These are phyloP conservation scores for Macroteleia sp. DNA, from an alignment of 2,888 invertebrate species.

Conservation along the genomic window DNA sequence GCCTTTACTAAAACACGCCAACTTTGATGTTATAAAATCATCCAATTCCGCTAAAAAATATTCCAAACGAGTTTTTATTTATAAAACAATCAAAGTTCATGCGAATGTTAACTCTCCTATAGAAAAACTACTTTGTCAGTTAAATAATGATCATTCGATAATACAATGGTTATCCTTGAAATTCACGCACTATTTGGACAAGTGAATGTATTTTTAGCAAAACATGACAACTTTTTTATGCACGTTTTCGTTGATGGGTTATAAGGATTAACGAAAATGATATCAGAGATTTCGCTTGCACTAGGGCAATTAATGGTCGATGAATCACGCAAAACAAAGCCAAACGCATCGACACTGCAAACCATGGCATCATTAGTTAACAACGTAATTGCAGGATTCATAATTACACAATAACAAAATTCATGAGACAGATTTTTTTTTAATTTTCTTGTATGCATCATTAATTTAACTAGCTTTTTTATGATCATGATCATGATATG, in stretches of 20 bases:
- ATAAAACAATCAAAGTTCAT: not conserved
- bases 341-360: conserved; percentile 3
- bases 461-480: no score
- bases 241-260: conserved; percentile 16
- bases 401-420: conserved; percentile 14
- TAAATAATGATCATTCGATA: conserved; percentile 12
- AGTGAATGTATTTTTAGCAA: conserved; percentile 24
- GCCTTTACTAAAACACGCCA: no score
- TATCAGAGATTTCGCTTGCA: conserved; percentile 22
- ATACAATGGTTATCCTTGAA: conserved; percentile 21
- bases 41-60: not conserved
- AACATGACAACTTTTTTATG: conserved; percentile 32
- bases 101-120: not conserved
- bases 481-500: no score
- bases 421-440: no score
- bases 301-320: conserved; percentile 29
- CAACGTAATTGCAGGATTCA: conserved; percentile 7
- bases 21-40: no score
- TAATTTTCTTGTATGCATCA: no score
- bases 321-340: conserved; percentile 34
- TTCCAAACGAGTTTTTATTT: not conserved
- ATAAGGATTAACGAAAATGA: conserved; percentile 47
- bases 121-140: conserved; percentile 4
- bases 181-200: not conserved
- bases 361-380: conserved; percentile 41